Base-by-base conservation (phyloP, 2,888 invertebrate species). In the Rhyacophila evoluta region DNA sequence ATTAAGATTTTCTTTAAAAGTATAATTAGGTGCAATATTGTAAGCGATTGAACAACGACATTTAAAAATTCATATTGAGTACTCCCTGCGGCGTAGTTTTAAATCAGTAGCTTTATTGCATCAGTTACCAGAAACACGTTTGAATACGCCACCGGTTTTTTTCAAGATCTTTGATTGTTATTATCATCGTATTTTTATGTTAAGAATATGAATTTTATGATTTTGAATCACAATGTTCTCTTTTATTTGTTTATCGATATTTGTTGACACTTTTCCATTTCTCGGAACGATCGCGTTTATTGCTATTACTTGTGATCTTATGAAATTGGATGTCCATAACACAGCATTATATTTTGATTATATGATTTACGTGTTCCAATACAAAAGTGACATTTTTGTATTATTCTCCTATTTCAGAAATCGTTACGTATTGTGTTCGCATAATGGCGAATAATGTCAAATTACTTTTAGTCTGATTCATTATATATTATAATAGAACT, bases 121-220 rank as follows among this genome's bases (percentile, higher is more conserved):
- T 55, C 25, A 8, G 39, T 12, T 55, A 55, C 55, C 55, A 5
- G 19, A 19, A 55, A 55, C 55, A 55, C 55, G 55, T 55, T 55
- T 55, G 15, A 55, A 19, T 25, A 55, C 19, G 25, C 1, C 8
- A 55, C 25, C 55, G 55, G 19, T 10, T 55, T 55, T 19, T 55
- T 55, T 25, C 55, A 19, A 55, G 55, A 55, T 12, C 55, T 12
- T 55, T 55, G 55, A 55, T 55, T 55, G 55, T 55, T 55, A 55
- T 55, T 55, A 55, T 55, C 19, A 55, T 55, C 19, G 55, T 12
- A 55, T 55, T 25, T 55, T 19, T 55, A 55, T 55, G 12, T 19
- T 25, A 55, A 55, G 19, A 55, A 33, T 33, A 33, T 33, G 15
- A n/a, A 19, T 55, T 15, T 25, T 55, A 55, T 55, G 55, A 55